Conservation (phyloP, 1,140 invertebrate genomes). For the Chrysomallon squamiferum region DNA sequence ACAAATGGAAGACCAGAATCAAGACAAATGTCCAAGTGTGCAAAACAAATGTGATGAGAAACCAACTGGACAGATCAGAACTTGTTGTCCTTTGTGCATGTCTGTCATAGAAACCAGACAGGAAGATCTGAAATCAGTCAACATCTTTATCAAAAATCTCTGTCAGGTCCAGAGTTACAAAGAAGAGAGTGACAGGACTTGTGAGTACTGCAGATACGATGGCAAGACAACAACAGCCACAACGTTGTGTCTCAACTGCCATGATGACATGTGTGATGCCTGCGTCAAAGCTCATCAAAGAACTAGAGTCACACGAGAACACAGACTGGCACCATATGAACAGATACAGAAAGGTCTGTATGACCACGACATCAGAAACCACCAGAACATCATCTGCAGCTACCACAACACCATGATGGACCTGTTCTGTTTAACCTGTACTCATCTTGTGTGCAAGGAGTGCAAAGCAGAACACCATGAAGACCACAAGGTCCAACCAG, state of each 20-base stretch:
- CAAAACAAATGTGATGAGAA: too few relatives aligned
- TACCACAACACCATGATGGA: conserved; percentile 26
- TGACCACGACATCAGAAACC: conserved; percentile 48
- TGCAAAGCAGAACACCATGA: conserved; percentile 40
- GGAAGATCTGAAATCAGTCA: conserved; percentile 11
- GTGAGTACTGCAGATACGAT: conserved; percentile 54
- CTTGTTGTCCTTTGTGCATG: too few relatives aligned
- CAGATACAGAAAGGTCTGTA: conserved; percentile 50
- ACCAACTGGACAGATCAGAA: too few relatives aligned
- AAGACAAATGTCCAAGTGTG: too few relatives aligned
- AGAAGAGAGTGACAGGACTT: conserved; percentile 29
- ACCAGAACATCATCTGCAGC: conserved; percentile 34
- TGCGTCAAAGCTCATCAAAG: conserved; percentile 48
- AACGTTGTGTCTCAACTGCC: conserved; percentile 48
- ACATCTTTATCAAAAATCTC: conserved; percentile 38
- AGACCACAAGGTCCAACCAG: conserved; percentile 31
- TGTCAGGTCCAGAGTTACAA: conserved; percentile 39
- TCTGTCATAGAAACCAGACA: too few relatives aligned
- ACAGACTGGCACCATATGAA: conserved; percentile 43
- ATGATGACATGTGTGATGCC: conserved; percentile 50
- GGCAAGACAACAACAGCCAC: conserved; percentile 30
- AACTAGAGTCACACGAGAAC: conserved; percentile 52
- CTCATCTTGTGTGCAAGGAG: conserved; percentile 37
- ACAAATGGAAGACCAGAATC: too few relatives aligned
- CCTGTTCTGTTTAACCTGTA: conserved; percentile 47